Evolutionary conservation across 2,888 invertebrate species (phyloP), one percentile per base, ranked within the genome.

Genomic region (Cancer borealis): DNA sequence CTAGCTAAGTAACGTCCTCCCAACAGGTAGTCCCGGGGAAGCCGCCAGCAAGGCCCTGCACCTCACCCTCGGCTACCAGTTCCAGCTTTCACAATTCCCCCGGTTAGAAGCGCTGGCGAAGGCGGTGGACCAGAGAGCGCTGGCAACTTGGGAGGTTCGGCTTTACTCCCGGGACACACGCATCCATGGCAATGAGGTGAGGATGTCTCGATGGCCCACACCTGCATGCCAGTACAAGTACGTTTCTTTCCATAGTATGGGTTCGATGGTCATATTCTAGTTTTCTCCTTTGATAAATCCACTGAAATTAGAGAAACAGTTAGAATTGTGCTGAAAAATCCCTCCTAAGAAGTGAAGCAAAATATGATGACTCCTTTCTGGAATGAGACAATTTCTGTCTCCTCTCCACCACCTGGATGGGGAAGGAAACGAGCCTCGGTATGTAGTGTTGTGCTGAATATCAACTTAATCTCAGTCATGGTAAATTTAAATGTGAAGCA

Each of bases 1-100:
- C 8, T 0, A 12, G 12, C 12, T 84, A 14, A 84, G 84, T 30
- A 14, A 1, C 39, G 14, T 49, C 17, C 45, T 73, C 47, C 45
- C 30, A 54, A 91, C 91, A 94, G 94, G 94, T 45, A 92, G 92
- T n/a, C 87, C 94, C 26, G 94, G 92, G 30, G 96, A 96, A 54
- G 92, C 93, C 26, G 93, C 93, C 39, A 92, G 94, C 14, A 98
- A 98, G 96, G 98, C 98, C 14, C 97, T 99, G 92, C 99, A 99
- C 97, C 97, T 99, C 96, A 98, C 98, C 10, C 97, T 99, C 96
- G 98, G 98, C 30, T 99, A 99, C 97, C 98, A 98, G 96, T 99
- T 99, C 96, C 97, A 98, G 21, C 97, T 97, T 96, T 97, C 97
- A 39, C 97, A 98, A 92, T 98, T 97, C 96, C 97, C 98, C 95